phyloP scores from a whole-genome alignment of 35 echinoderm and acorn worm genomes.

The Holothuria glaberrima region DNA sequence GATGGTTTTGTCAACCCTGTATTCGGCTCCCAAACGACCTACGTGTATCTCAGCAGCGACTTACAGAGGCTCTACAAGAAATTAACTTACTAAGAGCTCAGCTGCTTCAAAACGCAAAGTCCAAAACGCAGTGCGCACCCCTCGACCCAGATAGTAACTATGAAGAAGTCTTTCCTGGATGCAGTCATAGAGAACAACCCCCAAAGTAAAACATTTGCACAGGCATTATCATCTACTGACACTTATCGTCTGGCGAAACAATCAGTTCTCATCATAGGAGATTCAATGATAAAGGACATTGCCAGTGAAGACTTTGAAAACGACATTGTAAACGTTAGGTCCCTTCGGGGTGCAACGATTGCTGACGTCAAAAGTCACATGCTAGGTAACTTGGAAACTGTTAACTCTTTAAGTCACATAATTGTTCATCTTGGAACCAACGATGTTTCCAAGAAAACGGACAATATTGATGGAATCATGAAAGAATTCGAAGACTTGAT shows the following conservation, averaged over 20 bases:
- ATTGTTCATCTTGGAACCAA: background rate
- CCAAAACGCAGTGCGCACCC: background rate
- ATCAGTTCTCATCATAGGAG: conserved; percentile 5
- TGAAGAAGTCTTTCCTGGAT: background rate
- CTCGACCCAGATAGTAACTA: background rate
- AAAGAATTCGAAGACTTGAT: background rate
- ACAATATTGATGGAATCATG: background rate
- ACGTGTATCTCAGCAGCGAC: background rate
- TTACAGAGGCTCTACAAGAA: background rate
- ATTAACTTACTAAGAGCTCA: background rate
- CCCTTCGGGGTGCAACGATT: background rate
- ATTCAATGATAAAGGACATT: background rate
- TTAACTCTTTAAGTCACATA: too few relatives aligned
- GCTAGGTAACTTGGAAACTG: background rate
- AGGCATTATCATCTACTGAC: background rate
- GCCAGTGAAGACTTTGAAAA: background rate
- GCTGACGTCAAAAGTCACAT: conserved; percentile 18
- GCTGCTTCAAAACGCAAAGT: background rate
- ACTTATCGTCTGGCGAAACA: background rate
- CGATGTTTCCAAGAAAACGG: background rate
- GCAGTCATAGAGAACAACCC: background rate
- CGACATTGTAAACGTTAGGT: background rate
- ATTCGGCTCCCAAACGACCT: background rate
- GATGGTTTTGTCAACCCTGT: conserved; percentile 24
- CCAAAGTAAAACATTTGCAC: conserved; percentile 2